Evolutionary conservation across 2,888 invertebrate species (phyloP), one percentile per base, ranked within the genome.

Genomic region (Aphidoletes aphidimyza): DNA sequence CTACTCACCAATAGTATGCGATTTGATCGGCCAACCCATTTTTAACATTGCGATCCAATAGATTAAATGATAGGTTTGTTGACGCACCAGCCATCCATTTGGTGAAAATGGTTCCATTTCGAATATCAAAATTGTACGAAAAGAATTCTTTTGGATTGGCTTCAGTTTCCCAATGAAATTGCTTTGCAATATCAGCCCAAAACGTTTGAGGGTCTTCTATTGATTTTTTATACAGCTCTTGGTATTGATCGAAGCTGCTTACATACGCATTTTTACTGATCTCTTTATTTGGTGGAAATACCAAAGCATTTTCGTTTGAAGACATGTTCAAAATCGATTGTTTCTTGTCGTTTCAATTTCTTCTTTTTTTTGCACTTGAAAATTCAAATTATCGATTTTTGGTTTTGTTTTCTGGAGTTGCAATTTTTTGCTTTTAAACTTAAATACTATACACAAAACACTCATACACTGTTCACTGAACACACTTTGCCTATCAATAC

Each of bases 11-110:
- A 89, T 96, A 97, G 91, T 94, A 98, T 30, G 98, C 98, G 86
- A 98, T 92, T 89, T 95, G 96, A 87, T 98, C 96, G 39, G 97
- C 98, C 86, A 94, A 91, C 22, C 98, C 98, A 87, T 94, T 95
- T 88, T 95, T 93, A 85, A 99, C 94, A 90, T 97, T 96, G 86
- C 96, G 93, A 90, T 99, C 99, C 87, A 99, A 91, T 84, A 97
- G 92, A 91, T 99, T 99, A 91, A 97, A 99, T 89, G 96, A 97
- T 86, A 99, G 94, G 90, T 99, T 99, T 59, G 98, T 99, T 49
- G 95, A 94, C 5, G 96, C 96, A 14, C 97, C 98, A 88, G 96
- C 95, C 94, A 99, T 94, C 96, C 98, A 99, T 90, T 96, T 97
- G 83, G 97, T 94, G 87, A 93, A 96, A 87, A 99, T 94, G 17